A percentile compares a stretch with the other conserved stretches of the same genome.
phyloP scores from a whole-genome alignment of 2,113 vertebrate species.

The Psilopsiagon aymara region DNA sequence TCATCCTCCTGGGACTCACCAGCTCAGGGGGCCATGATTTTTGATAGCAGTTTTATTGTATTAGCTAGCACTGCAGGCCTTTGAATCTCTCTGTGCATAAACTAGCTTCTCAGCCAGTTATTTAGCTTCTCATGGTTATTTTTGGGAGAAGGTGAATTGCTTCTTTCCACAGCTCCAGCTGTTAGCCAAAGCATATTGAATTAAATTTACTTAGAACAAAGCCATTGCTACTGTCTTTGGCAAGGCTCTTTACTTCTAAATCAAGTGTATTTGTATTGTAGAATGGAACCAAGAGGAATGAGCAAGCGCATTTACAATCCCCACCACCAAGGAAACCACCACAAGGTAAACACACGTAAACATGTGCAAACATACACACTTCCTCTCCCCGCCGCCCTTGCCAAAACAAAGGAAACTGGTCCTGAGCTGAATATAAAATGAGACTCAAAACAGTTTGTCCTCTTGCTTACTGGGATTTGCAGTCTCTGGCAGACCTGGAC shows the following conservation, averaged over 20 bases:
- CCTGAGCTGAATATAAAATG: not conserved
- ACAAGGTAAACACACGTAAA: conserved; percentile 4
- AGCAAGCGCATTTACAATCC: conserved; percentile 12
- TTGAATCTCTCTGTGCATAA: not conserved
- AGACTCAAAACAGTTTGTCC: not conserved
- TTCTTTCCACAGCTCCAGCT: conserved; percentile 39
- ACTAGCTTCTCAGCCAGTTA: not conserved
- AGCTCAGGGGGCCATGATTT: conserved; percentile 9
- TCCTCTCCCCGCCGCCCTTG: not conserved
- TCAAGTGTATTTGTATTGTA: conserved; percentile 19
- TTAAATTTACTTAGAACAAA: conserved; percentile 50
- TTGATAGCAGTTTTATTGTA: not conserved
- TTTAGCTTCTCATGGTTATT: not conserved
- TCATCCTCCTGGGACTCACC: not conserved
- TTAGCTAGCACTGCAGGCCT: not conserved
- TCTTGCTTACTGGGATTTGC: not conserved
- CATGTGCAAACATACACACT: not conserved
- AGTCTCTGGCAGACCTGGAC: not conserved
- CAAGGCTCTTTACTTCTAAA: conserved; percentile 30
- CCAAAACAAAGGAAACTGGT: conserved; percentile 26
- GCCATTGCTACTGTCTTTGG: conserved; percentile 39
- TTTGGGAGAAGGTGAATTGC: not conserved
- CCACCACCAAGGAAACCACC: not conserved
- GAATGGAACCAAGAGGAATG: not conserved
- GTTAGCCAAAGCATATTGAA: conserved; percentile 1